Percentiles rank a stretch among this genome's conserved stretches.
These are phyloP conservation scores for Botia kubotai DNA, from an alignment of 2,797 vertebrate species.

Conservation along the genomic window DNA sequence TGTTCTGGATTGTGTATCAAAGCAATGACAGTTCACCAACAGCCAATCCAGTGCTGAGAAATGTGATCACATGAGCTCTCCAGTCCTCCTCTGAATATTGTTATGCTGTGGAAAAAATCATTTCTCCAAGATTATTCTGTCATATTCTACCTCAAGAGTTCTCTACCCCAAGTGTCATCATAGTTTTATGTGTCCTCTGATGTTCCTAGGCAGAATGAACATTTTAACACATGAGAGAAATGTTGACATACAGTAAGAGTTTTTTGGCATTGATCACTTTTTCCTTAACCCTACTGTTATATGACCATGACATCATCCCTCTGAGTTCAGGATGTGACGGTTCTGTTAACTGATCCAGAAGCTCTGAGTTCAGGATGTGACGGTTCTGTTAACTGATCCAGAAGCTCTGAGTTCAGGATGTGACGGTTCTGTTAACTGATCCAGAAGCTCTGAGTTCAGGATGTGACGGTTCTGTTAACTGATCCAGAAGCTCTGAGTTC, in stretches of 20 bases:
- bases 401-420: conserved; percentile 15
- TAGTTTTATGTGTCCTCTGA: too few species aligned
- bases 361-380: conserved; percentile 30
- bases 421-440: conserved; percentile 38
- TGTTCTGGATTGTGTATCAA: conserved; percentile 52
- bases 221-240: too few species aligned
- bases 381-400: conserved; percentile 39
- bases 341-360: conserved; percentile 65
- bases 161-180: too few species aligned
- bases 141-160: too few species aligned
- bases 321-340: neutral
- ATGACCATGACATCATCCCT: neutral
- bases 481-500: conserved; percentile 16
- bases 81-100: neutral
- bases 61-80: neutral
- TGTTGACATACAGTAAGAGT: too few species aligned
- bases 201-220: too few species aligned
- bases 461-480: conserved; percentile 36
- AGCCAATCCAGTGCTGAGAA: conserved; percentile 22
- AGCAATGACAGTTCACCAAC: conserved; percentile 32
- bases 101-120: neutral
- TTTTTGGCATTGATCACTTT: too few species aligned
- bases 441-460: conserved; percentile 22
- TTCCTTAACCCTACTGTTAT: neutral
- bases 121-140: too few species aligned